Percentiles rank a stretch among this genome's conserved stretches.
These are phyloP conservation scores for Augiades crinisus DNA, from an alignment of 2,888 invertebrate species.

Conservation along the genomic window DNA sequence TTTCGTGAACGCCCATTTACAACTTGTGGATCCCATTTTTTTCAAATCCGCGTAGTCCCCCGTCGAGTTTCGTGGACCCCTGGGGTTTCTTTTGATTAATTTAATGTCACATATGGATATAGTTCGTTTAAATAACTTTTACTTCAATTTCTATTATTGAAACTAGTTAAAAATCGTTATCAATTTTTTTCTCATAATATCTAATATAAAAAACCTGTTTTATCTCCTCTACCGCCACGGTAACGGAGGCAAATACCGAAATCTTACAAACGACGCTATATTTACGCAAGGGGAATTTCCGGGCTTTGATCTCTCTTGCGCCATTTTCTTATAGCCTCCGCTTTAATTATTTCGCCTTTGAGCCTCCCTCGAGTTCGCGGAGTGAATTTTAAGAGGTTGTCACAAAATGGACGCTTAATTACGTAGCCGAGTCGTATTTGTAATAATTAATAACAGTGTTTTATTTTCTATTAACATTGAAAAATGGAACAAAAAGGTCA, in stretches of 20 bases:
- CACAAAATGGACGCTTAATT: slow-evolving; percentile 78
- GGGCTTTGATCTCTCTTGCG: slow-evolving; percentile 70
- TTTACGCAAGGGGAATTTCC: slow-evolving; percentile 63
- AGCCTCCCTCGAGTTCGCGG: slow-evolving; percentile 60
- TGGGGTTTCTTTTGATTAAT: too few relatives aligned
- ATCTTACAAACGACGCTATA: slow-evolving; percentile 58
- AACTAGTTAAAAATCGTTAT: too few relatives aligned
- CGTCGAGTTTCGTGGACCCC: too few relatives aligned
- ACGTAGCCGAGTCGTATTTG: slow-evolving; percentile 66
- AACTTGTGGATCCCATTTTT: too few relatives aligned
- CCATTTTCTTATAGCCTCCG: slow-evolving; percentile 71
- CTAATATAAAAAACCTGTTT: neutral
- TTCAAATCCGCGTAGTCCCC: too few relatives aligned
- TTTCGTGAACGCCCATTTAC: too few relatives aligned
- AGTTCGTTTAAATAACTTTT: too few relatives aligned
- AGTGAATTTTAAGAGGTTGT: slow-evolving; percentile 77
- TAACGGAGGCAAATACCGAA: slow-evolving; percentile 45
- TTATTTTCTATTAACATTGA: too few relatives aligned
- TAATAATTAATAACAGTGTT: slow-evolving; percentile 62
- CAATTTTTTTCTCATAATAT: too few relatives aligned
- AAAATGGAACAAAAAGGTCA: too few relatives aligned
- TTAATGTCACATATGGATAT: too few relatives aligned
- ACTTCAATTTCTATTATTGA: too few relatives aligned
- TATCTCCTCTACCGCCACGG: slow-evolving; percentile 10
- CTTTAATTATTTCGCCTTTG: slow-evolving; percentile 79